Evolutionary conservation across 64 coral and sea anemone genomes (phyloP), one percentile per base, ranked within the genome.

Genomic region (Trachythela sp.): DNA sequence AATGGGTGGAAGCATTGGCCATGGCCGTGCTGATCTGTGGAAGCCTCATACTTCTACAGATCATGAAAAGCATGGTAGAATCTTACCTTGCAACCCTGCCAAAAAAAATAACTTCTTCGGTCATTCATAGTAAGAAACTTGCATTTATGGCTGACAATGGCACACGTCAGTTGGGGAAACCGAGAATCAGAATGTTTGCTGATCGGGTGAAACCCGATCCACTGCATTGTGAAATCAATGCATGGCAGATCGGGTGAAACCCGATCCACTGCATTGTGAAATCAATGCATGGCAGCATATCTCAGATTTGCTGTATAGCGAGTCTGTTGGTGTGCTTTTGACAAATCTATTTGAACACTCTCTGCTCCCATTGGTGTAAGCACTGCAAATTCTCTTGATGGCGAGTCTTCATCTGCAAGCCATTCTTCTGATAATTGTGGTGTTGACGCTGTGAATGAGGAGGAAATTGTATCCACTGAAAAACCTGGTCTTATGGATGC

Each of bases 171-270:
- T 20, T 80, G 8, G 75, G 75, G 13, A 17, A 15, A 5, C 31
- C 75, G 13, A 35, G 75, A 36, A 36, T 80, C 6, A 29, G 75
- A 3, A 37, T 37, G 8, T 80, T 37, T 13, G 32, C 75, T 37
- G 75, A 80, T 36, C 8, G 75, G 6, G 8, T 80, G 8, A 80
- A 29, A 18, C 75, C 75, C 0, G 75, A 80, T 30, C 75, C 75
- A 11, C 6, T 80, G 75, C 75, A 80, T 80, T 34, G 33, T 39
- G 75, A 80, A 80, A 80, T 80, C 34, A 80, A 80, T 80, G 75
- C 75, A 35, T 80, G 75, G 75, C 75, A 80, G 20, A 20, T 34
- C 20, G n/a, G n/a, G n/a, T n/a, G n/a, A 4, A 34, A 15, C 75
- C 35, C 35, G 33, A 80, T 39, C 14, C 35, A 15, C 30, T 80